Percentiles rank a stretch among this genome's conserved stretches.
These are phyloP conservation scores for Osmerus mordax DNA, from an alignment of 2,113 vertebrate species.

Conservation along the genomic window DNA sequence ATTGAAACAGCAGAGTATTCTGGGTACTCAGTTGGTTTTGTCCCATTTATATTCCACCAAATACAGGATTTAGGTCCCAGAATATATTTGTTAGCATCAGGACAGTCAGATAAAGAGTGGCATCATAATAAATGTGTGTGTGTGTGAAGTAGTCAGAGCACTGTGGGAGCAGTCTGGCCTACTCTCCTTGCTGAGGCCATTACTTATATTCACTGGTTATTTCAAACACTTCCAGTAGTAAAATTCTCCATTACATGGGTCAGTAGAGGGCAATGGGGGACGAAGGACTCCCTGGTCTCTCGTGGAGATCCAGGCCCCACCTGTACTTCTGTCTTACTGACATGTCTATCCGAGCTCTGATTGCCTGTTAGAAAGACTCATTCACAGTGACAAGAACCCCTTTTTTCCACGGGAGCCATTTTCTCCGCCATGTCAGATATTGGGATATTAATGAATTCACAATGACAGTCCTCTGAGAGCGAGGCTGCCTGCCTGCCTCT, in stretches of 20 bases:
- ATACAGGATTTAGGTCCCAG: too few species aligned
- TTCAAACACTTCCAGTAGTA: slow-evolving; percentile 73
- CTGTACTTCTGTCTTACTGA: slow-evolving; percentile 70
- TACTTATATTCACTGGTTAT: slow-evolving; percentile 68
- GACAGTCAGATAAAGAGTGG: too few species aligned
- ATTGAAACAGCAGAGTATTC: too few species aligned
- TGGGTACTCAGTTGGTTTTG: too few species aligned
- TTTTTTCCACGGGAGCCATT: slow-evolving; percentile 68
- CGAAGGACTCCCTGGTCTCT: slow-evolving; percentile 72
- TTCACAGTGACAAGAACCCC: slow-evolving; percentile 71
- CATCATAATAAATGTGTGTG: too few species aligned
- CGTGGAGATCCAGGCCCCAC: slow-evolving; percentile 31
- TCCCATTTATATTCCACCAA: too few species aligned
- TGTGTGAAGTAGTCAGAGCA: slow-evolving; percentile 5
- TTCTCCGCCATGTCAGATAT: slow-evolving; percentile 74
- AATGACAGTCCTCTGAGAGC: slow-evolving; percentile 71
- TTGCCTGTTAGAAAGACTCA: slow-evolving; percentile 81
- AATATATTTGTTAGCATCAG: too few species aligned
- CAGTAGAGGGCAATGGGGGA: slow-evolving; percentile 78
- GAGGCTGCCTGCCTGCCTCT: slow-evolving; percentile 72
- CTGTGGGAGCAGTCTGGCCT: slow-evolving; percentile 20
- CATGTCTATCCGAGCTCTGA: slow-evolving; percentile 74
- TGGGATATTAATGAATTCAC: slow-evolving; percentile 85
- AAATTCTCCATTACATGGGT: slow-evolving; percentile 79
- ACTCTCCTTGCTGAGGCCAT: slow-evolving; percentile 57